phyloP scores from a whole-genome alignment of 2,888 invertebrate genomes.

The Tetragonisca angustula region DNA sequence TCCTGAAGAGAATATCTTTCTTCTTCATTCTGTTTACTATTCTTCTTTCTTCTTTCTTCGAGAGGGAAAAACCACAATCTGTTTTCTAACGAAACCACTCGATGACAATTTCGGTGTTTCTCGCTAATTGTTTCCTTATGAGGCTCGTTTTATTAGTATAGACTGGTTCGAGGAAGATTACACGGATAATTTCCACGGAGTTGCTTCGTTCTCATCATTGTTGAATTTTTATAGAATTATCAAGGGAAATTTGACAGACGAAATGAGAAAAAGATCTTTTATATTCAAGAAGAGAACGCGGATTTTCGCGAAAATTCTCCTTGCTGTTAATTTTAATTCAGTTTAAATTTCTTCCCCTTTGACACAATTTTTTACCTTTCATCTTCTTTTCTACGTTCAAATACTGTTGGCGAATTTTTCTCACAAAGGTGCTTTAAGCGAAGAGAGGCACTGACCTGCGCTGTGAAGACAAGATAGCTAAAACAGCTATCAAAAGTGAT shows the following conservation, averaged over 20 bases:
- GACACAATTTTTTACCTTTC: too few relatives aligned
- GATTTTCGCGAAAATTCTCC: background rate
- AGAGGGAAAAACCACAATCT: constrained; percentile 32
- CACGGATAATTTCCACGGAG: background rate
- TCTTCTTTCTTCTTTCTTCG: background rate
- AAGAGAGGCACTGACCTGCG: constrained; percentile 75
- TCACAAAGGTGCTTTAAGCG: too few relatives aligned
- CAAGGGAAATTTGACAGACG: too few relatives aligned
- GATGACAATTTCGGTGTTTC: constrained; percentile 12
- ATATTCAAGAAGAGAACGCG: background rate
- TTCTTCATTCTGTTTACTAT: background rate
- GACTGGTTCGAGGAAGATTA: background rate
- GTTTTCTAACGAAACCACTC: constrained; percentile 32
- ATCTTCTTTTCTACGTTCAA: too few relatives aligned
- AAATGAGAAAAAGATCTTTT: too few relatives aligned
- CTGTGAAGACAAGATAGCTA: constrained; percentile 71
- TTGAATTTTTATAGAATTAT: background rate
- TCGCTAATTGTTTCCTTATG: constrained; percentile 39
- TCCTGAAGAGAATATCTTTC: constrained; percentile 26
- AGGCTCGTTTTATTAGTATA: background rate
- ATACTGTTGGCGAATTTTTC: too few relatives aligned
- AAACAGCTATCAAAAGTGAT: constrained; percentile 62
- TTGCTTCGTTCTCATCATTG: background rate
- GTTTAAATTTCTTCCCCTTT: too few relatives aligned
- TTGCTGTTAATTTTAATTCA: too few relatives aligned